phyloP scores from a whole-genome alignment of 2,113 vertebrate genomes.

The Ondatra zibethicus region DNA sequence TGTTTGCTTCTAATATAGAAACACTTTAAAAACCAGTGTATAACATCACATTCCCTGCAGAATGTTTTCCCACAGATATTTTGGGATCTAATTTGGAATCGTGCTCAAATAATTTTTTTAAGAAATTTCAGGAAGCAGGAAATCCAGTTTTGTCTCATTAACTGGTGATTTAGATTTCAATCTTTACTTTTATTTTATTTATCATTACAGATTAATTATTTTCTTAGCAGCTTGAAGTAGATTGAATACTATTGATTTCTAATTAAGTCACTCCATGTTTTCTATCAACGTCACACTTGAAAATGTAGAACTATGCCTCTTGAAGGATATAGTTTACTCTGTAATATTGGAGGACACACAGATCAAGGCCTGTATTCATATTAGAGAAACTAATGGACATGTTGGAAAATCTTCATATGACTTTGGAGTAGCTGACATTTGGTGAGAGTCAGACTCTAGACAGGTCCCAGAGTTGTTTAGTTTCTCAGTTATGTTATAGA shows the following conservation, averaged over 20 bases:
- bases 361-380: neutral
- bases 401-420: neutral
- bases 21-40: neutral
- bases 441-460: neutral
- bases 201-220: neutral
- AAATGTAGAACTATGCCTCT: neutral
- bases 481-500: neutral
- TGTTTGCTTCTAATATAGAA: too few species aligned
- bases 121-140: neutral
- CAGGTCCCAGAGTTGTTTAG: rapidly evolving
- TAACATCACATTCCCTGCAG: neutral
- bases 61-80: neutral
- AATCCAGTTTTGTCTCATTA: neutral
- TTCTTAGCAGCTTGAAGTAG: neutral
- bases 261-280: neutral
- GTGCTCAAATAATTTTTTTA: neutral
- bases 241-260: neutral
- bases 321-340: neutral
- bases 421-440: too few species aligned
- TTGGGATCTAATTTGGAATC: neutral
- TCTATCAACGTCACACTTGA: neutral
- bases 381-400: rapidly evolving
- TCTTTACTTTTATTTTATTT: neutral
- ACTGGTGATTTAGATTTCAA: neutral
- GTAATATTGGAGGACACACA: neutral